Base-by-base conservation (phyloP, 2,888 invertebrate species). In the Polietes domitor region DNA sequence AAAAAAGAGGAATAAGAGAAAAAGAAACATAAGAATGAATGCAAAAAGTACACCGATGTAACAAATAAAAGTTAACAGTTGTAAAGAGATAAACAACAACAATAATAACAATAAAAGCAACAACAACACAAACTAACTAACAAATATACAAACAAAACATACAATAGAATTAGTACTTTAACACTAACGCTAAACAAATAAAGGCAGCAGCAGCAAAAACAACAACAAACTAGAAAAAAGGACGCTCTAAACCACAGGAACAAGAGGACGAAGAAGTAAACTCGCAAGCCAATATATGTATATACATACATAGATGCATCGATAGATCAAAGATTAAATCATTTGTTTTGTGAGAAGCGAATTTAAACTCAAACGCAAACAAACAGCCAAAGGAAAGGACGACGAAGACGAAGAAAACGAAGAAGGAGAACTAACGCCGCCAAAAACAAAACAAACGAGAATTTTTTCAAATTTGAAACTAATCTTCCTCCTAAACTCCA, bases 1-100 rank as follows among this genome's bases (percentile, higher is more conserved):
- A 63, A 26, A 61, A 28, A 61, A 32, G 17, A 65, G n/a, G 6
- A 58, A 63, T 15, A 32, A 28, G 37, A 65, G 37, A 65, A 65
- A 7, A 63, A 63, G 1, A 63, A 32, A 41, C 15, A 65, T 10
- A 41, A 65, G 15, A 63, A 63, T 24, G 19, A 61, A 26, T 10
- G 19, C 2, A 50, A 32, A 65, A 70, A 26, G 78, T 81, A 84
- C 84, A 79, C 84, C 84, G 84, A 84, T 68, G 50, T 24, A 85
- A 80, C 77, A 77, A 68, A 43, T 26, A 68, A 80, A 77, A 85
- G 81, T 85, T 82, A 82, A 82, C 82, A 82, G 55, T 75, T 85
- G 80, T 72, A 21, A 58, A 37, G 37, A 43, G 65, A 55, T 53
- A 61, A 74, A 70, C 50, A 74, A 43, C 70, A 79, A 77, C 78